Evolutionary conservation across 2,113 vertebrate species (phyloP).

Genomic region (Microcebus jonahi): DNA sequence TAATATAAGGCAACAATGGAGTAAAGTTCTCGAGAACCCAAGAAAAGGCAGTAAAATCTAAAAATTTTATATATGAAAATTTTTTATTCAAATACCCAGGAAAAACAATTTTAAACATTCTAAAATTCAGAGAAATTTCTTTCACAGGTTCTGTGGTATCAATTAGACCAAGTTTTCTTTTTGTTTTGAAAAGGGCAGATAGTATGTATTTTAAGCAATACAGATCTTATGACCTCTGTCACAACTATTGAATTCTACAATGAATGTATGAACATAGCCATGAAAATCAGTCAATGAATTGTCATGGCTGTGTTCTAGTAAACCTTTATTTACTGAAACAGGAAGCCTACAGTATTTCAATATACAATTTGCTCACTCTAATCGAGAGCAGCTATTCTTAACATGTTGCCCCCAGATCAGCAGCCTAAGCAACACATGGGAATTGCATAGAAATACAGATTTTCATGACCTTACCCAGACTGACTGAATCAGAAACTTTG

Average conservation of each 20-base stretch:
- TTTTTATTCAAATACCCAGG: neutral
- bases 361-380: neutral
- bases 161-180: neutral
- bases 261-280: neutral
- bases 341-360: accelerated
- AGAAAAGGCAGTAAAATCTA: neutral
- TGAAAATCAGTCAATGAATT: neutral
- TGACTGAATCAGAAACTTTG: neutral
- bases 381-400: neutral
- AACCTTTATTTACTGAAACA: neutral
- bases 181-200: neutral
- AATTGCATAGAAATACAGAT: neutral
- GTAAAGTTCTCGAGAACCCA: neutral
- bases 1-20: neutral
- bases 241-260: neutral
- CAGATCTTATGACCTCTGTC: neutral
- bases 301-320: neutral
- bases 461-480: neutral
- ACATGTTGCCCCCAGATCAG: neutral
- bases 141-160: neutral
- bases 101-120: neutral
- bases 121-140: neutral
- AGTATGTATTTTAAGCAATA: neutral
- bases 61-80: neutral
- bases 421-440: neutral